These are phyloP conservation scores for Chelidonichthys spinosus DNA, from an alignment of 2,797 vertebrate genomes.

Conservation along the genomic window DNA sequence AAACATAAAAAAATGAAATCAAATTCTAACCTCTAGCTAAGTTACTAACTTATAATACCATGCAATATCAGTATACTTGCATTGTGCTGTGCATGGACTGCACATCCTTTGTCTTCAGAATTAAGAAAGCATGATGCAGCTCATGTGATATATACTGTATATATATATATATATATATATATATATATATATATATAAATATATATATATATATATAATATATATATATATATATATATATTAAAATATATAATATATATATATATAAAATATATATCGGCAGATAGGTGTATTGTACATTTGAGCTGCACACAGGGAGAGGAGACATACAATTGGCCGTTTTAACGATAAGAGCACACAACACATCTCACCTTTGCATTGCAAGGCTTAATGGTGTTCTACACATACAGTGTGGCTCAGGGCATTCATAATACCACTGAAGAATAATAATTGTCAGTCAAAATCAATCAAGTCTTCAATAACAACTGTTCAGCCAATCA, in stretches of 20 bases:
- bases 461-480: constrained; percentile 31
- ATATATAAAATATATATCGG: background rate
- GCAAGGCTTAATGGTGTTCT: background rate
- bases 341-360: background rate
- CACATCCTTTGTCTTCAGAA: constrained; percentile 13
- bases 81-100: background rate
- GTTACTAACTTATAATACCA: background rate
- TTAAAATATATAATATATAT: background rate
- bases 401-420: constrained; percentile 4
- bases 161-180: background rate
- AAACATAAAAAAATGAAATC: background rate
- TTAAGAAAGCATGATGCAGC: background rate
- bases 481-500: constrained; percentile 27
- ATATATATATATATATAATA: background rate
- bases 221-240: background rate
- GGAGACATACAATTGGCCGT: background rate
- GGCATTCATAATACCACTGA: constrained; percentile 7
- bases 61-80: background rate
- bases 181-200: too few species aligned
- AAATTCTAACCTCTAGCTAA: background rate
- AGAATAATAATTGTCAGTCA: background rate
- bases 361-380: background rate
- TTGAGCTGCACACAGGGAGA: constrained; percentile 6
- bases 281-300: constrained; percentile 23
- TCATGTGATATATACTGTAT: background rate